Conservation (phyloP, 2,888 invertebrate species). For the Pseudococcus viburni region DNA sequence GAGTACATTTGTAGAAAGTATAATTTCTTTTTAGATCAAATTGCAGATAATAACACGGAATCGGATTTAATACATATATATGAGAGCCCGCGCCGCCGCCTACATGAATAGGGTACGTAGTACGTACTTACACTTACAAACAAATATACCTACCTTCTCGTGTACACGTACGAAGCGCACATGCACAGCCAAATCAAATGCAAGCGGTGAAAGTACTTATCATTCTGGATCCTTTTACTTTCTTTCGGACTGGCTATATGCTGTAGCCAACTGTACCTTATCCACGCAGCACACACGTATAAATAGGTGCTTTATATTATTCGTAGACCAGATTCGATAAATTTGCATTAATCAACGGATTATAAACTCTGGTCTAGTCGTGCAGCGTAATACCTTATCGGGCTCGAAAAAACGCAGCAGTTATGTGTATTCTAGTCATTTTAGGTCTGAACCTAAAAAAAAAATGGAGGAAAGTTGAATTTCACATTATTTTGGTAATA, state of each 20-base stretch:
- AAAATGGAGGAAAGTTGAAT: too few species aligned
- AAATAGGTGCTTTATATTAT: too few species aligned
- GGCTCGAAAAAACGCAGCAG: background rate
- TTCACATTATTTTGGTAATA: too few species aligned
- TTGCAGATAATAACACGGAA: slow-evolving; percentile 52
- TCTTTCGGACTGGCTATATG: slow-evolving; percentile 11
- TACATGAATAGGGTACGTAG: background rate
- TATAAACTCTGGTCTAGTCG: background rate
- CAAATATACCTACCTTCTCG: background rate
- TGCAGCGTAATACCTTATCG: background rate
- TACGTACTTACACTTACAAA: background rate
- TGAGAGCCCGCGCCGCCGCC: background rate
- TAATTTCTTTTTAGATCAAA: slow-evolving; percentile 47
- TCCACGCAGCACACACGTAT: too few species aligned
- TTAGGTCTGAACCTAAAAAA: too few species aligned
- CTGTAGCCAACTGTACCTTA: too few species aligned
- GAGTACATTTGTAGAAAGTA: slow-evolving; percentile 29
- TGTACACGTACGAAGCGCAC: background rate
- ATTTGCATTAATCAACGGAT: background rate
- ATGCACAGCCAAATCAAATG: background rate
- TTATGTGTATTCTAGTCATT: too few species aligned
- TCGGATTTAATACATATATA: slow-evolving; percentile 27
- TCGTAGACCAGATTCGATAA: background rate
- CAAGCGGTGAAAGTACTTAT: slow-evolving; percentile 61
- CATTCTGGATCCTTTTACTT: slow-evolving; percentile 65